Evolutionary conservation across 2,113 vertebrate genomes (phyloP).

Genomic region (Morone saxatilis): DNA sequence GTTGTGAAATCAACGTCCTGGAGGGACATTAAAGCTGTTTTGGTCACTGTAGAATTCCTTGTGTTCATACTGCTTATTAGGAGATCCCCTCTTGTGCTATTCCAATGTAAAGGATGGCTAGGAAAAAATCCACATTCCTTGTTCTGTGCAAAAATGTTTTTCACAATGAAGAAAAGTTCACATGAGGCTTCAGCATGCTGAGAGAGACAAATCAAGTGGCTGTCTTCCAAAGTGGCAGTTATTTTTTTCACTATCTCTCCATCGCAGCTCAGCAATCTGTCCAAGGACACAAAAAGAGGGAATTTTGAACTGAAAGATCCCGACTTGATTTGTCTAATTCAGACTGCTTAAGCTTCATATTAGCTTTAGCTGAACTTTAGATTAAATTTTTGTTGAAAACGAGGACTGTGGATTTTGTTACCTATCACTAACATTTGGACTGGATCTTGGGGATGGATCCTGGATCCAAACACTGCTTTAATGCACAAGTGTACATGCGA

Average conservation of each 20-base stretch:
- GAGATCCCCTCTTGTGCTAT: background rate
- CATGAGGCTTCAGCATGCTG: too few relatives aligned
- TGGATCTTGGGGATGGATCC: too few relatives aligned
- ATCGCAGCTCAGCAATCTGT: background rate
- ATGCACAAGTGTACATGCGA: too few relatives aligned
- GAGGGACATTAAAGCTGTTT: background rate
- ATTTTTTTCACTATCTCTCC: background rate
- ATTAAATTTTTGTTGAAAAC: background rate
- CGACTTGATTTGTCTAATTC: background rate
- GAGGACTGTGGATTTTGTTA: background rate
- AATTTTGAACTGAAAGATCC: background rate
- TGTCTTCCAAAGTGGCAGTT: too few relatives aligned
- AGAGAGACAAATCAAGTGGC: background rate
- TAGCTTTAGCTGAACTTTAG: background rate
- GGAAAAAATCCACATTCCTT: background rate
- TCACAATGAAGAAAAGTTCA: too few relatives aligned
- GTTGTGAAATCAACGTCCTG: too few relatives aligned
- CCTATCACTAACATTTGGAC: too few relatives aligned
- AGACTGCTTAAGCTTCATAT: background rate
- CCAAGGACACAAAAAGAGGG: background rate
- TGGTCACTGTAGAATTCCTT: background rate
- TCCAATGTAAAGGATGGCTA: background rate
- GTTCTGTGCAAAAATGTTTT: too few relatives aligned
- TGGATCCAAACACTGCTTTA: too few relatives aligned
- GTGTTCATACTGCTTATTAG: too few relatives aligned